These are phyloP conservation scores for Salarias fasciatus DNA, from an alignment of 2,797 vertebrate genomes.

Conservation along the genomic window DNA sequence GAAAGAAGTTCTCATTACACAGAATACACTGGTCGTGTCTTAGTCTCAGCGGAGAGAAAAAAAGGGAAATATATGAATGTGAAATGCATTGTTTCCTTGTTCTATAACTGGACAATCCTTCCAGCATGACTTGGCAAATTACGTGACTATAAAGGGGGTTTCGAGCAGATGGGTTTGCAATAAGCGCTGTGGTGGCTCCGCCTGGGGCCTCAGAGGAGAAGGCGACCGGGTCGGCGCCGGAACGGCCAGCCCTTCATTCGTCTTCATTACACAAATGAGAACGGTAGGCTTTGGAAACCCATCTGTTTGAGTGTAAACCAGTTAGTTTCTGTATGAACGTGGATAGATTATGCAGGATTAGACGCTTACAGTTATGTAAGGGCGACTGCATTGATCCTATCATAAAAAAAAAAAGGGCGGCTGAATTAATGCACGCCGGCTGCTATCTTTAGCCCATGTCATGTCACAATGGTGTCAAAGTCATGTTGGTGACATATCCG, in stretches of 20 bases:
- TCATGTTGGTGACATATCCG: conserved; percentile 42
- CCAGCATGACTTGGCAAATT: background rate
- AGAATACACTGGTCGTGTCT: too few species aligned
- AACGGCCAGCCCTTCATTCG: background rate
- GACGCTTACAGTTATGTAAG: background rate
- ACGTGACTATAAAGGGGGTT: background rate
- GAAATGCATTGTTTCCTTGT: too few species aligned
- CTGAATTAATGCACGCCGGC: background rate
- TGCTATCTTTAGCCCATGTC: conserved; percentile 51
- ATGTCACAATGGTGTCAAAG: conserved; percentile 42
- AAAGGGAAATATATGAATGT: too few species aligned
- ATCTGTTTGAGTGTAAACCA: background rate
- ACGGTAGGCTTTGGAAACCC: background rate
- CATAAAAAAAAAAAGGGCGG: background rate
- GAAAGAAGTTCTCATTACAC: too few species aligned
- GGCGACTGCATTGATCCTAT: conserved; percentile 4
- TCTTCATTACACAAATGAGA: background rate
- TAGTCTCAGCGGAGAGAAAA: too few species aligned
- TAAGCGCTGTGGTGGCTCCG: background rate
- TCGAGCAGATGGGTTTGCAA: background rate
- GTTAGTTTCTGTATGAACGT: background rate
- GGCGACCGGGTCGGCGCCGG: too few species aligned
- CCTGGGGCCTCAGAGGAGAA: too few species aligned
- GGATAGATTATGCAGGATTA: background rate
- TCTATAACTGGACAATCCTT: background rate